Base-by-base conservation (phyloP, 92 coral and sea anemone genomes). In the Scolanthus callimorphus region DNA sequence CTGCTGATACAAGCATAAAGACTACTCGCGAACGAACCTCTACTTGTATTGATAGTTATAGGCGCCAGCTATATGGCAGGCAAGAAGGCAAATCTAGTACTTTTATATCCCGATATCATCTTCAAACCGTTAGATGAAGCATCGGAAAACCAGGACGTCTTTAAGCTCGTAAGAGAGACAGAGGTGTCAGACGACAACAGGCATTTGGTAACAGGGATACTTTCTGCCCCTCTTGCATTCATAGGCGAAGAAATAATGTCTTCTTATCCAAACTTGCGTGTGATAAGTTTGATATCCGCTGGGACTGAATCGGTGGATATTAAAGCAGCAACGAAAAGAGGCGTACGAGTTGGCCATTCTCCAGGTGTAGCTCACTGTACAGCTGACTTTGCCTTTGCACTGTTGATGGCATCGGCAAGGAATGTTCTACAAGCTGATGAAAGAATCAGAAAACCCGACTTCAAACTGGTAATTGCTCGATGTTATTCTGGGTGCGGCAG, bases 391-490 rank as follows among this genome's bases (percentile, higher is more conserved):
- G 87, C 81, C 1, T 79, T 83, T 54, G 81, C 86, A 0, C 71
- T 84, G 38, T 31, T 88, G 38, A 58, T 88, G 66, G 90, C 90
- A 20, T 69, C 96, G n/a, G 96, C 96, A 1, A 71, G 88, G 55
- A 81, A 81, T 38, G 67, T 86, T 24, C 71, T 81, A 2, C 69
- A 81, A 44, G 84, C 83, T 21, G 82, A 81, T 55, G 49, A 56
- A 13, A 64, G 60, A 22, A 23, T 67, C 23, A 76, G 49, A 51
- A 55, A 57, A 49, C 79, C 85, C 11, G 72, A 43, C 11, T 59
- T 78, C 2, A 60, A 34, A 17, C n/a, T 65, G 68, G 82, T 49
- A 39, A 20, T n/a, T 3, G 27, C 41, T 34, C n/a, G n/a, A n/a
- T n/a, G n/a, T n/a, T n/a, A n/a, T n/a, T n/a, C n/a, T n/a, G n/a